Percentiles rank a stretch among this genome's conserved stretches.
Conservation (phyloP, 2,888 invertebrate genomes). For the Aplocera efformata region DNA sequence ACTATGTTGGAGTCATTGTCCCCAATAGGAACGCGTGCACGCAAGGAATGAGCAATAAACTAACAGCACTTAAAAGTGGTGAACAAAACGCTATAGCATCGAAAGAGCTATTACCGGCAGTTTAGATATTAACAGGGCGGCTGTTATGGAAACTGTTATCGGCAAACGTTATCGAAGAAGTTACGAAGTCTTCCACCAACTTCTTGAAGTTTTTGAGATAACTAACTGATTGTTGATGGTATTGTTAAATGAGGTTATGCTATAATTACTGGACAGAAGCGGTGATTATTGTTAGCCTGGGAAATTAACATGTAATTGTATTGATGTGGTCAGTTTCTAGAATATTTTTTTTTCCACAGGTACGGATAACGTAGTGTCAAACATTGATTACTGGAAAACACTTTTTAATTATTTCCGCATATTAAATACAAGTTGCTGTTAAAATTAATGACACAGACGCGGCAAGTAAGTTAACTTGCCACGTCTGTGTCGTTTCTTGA, state of each 20-base stretch:
- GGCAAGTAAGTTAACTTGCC: constrained; percentile 13
- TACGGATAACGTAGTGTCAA: too few species aligned
- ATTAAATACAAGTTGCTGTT: too few species aligned
- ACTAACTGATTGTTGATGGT: constrained; percentile 25
- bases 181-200: constrained; percentile 32
- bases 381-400: too few species aligned
- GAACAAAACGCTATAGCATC: constrained; percentile 30
- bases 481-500: constrained; percentile 34
- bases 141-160: constrained; percentile 45
- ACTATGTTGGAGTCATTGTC: constrained; percentile 8
- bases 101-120: constrained; percentile 35
- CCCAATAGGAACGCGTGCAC: constrained; percentile 10
- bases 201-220: constrained; percentile 30
- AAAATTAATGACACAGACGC: constrained; percentile 3
- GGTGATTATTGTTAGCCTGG: too few species aligned
- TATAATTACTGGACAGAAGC: too few species aligned
- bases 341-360: too few species aligned
- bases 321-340: too few species aligned
- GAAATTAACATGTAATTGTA: too few species aligned
- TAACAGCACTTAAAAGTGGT: constrained; percentile 19
- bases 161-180: constrained; percentile 33
- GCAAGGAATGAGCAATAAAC: constrained; percentile 20
- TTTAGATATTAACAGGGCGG: constrained; percentile 37
- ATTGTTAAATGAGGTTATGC: too few species aligned
- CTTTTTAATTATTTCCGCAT: too few species aligned